Evolutionary conservation across 2,888 invertebrate genomes (phyloP).

Genomic region (Eristalis intricaria): DNA sequence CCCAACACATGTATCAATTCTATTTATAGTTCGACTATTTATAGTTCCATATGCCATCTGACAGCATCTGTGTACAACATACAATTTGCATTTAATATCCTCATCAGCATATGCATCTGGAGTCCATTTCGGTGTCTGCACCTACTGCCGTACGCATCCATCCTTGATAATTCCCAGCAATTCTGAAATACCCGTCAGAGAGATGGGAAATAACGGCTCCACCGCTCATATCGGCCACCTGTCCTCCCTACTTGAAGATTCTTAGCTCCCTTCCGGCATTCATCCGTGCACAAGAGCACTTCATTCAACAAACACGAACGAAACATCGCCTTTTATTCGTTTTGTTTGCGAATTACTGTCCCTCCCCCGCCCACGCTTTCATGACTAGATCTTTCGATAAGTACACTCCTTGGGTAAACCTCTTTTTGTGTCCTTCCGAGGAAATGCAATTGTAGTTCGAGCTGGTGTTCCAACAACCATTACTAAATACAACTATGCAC

Average conservation of each 20-base stretch:
- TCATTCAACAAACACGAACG: constrained; percentile 27
- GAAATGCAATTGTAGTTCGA: constrained; percentile 35
- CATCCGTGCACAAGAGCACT: neutral
- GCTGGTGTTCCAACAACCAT: neutral
- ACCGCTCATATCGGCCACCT: neutral
- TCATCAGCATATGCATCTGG: too few species aligned
- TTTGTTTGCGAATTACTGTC: constrained; percentile 37
- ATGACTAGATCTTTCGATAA: constrained; percentile 3
- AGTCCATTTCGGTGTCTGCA: too few species aligned
- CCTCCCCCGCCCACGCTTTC: neutral
- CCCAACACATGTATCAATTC: too few species aligned
- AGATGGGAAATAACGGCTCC: neutral
- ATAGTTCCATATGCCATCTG: too few species aligned
- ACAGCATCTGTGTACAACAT: too few species aligned
- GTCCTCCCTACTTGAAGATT: neutral
- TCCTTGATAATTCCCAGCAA: too few species aligned
- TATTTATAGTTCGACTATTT: too few species aligned
- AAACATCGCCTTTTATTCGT: constrained; percentile 37
- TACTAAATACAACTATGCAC: constrained; percentile 14
- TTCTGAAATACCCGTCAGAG: too few species aligned
- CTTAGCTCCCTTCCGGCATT: neutral
- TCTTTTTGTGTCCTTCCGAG: neutral
- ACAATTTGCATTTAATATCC: too few species aligned
- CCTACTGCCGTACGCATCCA: too few species aligned
- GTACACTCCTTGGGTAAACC: constrained; percentile 20